Percentiles rank a stretch among this genome's conserved stretches.
phyloP scores from a whole-genome alignment of 2,797 vertebrate species.

The Capromys pilorides region DNA sequence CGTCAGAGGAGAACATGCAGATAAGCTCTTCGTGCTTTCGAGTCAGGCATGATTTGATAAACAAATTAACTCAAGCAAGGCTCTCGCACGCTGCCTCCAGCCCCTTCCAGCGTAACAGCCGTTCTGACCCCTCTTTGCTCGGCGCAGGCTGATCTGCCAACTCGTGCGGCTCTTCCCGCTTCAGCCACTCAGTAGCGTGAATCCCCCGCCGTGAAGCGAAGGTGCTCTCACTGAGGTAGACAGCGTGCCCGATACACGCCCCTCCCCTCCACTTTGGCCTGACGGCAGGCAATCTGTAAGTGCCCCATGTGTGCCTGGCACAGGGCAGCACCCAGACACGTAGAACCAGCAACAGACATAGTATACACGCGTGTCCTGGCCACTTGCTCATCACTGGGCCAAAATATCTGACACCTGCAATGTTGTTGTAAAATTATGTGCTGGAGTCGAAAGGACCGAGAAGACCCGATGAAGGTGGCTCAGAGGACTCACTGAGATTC shows the following conservation, averaged over 20 bases:
- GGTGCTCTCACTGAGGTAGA: not conserved
- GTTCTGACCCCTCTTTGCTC: not conserved
- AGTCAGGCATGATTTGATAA: no score
- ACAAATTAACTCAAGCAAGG: not conserved
- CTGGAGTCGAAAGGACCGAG: no score
- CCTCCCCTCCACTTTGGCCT: not conserved
- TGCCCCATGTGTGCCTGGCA: not conserved
- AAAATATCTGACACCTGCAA: not conserved
- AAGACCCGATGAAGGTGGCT: no score
- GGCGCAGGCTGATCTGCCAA: rapidly evolving
- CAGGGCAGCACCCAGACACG: not conserved
- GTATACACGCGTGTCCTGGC: not conserved
- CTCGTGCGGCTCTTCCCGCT: rapidly evolving
- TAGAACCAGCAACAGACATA: not conserved
- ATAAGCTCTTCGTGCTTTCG: no score
- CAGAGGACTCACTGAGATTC: no score
- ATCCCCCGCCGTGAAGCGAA: not conserved
- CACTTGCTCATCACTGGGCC: not conserved
- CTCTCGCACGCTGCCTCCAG: not conserved
- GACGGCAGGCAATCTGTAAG: not conserved
- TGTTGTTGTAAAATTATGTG: no score
- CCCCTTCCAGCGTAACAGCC: no score
- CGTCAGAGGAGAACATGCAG: rapidly evolving
- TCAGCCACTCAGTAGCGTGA: no score
- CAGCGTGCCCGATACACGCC: no score